Percentiles rank a stretch among this genome's conserved stretches.
Evolutionary conservation across 2,113 vertebrate species (phyloP).

Genomic region (Lipophrys pholis): DNA sequence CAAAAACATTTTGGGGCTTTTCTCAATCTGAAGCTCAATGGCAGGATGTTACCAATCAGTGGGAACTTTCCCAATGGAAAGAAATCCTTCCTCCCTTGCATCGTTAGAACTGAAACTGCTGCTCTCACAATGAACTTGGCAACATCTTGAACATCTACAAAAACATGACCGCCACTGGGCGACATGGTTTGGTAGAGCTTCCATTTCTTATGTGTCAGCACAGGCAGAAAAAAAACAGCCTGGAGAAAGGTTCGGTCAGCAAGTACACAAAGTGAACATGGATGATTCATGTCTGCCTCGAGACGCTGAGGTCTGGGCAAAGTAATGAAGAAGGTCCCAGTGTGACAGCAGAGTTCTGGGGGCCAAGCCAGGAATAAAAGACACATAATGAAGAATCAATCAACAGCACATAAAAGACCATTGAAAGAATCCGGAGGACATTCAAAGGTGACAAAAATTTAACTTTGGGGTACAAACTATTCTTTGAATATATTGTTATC

Average conservation of each 20-base stretch:
- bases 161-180: conserved; percentile 37
- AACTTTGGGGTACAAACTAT: too few relatives aligned
- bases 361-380: conserved; percentile 52
- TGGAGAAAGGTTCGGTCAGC: conserved; percentile 46
- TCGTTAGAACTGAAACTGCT: conserved; percentile 10
- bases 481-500: too few relatives aligned
- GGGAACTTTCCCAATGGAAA: conserved; percentile 8
- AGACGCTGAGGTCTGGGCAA: conserved; percentile 56
- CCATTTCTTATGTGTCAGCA: conserved; percentile 55
- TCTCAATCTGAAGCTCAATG: conserved; percentile 2
- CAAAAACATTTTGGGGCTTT: conserved; percentile 3
- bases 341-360: conserved; percentile 46
- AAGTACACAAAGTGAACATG: conserved; percentile 59
- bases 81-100: conserved; percentile 33
- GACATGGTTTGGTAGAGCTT: conserved; percentile 42
- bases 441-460: conserved; percentile 19
- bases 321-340: conserved; percentile 51
- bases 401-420: conserved; percentile 21
- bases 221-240: too few relatives aligned
- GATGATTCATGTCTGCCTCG: conserved; percentile 70
- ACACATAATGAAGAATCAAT: conserved; percentile 33
- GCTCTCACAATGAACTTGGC: conserved; percentile 31
- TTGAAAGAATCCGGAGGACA: conserved; percentile 9
- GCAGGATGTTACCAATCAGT: conserved; percentile 28
- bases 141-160: conserved; percentile 38